Evolutionary conservation across 2,113 vertebrate species (phyloP).

Genomic region (Hypocryptadius cinnamomeus): DNA sequence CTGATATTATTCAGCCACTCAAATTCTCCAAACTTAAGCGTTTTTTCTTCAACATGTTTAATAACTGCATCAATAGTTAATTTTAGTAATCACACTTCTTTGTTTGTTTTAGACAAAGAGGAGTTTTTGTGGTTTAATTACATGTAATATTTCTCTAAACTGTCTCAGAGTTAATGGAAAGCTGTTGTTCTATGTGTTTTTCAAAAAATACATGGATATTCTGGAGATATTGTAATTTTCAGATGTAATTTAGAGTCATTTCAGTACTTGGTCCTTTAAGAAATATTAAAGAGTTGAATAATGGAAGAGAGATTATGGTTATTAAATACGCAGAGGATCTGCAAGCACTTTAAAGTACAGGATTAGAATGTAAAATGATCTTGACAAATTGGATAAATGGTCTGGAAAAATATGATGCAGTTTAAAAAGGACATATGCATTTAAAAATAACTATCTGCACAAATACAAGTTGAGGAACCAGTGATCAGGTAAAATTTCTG

Average conservation of each 20-base stretch:
- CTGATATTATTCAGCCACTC: background rate
- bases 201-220: rapidly evolving
- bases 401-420: slow-evolving; percentile 13
- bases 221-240: background rate
- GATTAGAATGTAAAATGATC: slow-evolving; percentile 37
- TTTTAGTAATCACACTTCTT: background rate
- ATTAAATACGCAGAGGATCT: slow-evolving; percentile 4
- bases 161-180: background rate
- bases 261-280: background rate
- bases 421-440: background rate
- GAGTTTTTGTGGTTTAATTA: background rate
- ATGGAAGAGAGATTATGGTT: slow-evolving; percentile 27
- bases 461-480: background rate
- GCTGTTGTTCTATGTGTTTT: background rate
- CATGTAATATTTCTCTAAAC: background rate
- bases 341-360: background rate
- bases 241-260: background rate
- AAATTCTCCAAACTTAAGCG: background rate
- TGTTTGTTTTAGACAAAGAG: background rate
- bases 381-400: slow-evolving; percentile 41
- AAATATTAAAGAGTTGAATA: slow-evolving; percentile 19
- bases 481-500: background rate
- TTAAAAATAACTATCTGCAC: slow-evolving; percentile 3
- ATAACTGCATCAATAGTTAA: background rate
- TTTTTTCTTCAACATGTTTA: background rate